A percentile compares a stretch with the other conserved stretches of the same genome.
Conservation (phyloP, 2,113 vertebrate genomes). For the Hystrix cristata region DNA sequence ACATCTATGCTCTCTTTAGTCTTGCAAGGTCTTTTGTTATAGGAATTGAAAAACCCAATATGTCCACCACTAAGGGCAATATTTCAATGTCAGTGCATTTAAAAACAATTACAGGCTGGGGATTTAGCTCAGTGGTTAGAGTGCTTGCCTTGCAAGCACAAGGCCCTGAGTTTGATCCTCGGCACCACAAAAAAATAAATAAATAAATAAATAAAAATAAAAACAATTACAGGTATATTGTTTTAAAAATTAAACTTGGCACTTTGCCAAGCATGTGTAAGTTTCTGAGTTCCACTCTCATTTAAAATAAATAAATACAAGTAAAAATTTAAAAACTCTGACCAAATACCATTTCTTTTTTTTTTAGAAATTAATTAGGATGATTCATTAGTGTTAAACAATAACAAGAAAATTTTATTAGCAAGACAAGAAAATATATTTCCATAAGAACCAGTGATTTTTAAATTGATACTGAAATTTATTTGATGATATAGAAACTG, state of each 20-base stretch:
- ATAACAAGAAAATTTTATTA: background rate
- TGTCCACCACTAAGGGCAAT: background rate
- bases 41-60: background rate
- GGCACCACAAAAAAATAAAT: too few relatives aligned
- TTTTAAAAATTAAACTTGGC: background rate
- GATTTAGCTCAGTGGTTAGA: too few relatives aligned
- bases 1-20: background rate
- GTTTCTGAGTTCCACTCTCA: background rate
- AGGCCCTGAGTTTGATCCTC: too few relatives aligned
- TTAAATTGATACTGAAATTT: conserved; percentile 36
- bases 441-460: background rate
- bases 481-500: background rate
- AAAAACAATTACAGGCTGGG: background rate
- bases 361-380: background rate
- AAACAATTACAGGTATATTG: background rate
- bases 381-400: background rate
- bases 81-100: background rate
- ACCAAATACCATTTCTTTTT: background rate
- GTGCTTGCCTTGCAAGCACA: too few relatives aligned
- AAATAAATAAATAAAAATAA: too few relatives aligned
- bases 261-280: background rate
- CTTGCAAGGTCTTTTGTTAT: background rate
- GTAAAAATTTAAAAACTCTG: background rate
- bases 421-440: background rate
- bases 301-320: background rate